Percentiles rank a stretch among this genome's conserved stretches.
Conservation (phyloP, 2,888 invertebrate species). For the Pseudanteris insignis region DNA sequence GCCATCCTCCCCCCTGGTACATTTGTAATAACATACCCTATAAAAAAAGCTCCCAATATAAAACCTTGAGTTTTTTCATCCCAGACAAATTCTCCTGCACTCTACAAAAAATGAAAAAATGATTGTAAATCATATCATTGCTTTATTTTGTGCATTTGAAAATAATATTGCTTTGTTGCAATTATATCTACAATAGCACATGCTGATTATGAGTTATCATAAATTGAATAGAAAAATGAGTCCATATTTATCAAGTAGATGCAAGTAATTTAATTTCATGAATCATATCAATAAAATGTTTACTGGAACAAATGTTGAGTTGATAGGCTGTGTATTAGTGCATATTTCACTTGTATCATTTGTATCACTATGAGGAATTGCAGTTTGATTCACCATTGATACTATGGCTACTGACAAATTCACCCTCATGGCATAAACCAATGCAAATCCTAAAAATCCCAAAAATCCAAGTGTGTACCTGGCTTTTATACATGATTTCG, state of each 20-base stretch:
- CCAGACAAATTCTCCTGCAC: slow-evolving; percentile 80
- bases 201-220: no score
- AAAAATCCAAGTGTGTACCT: slow-evolving; percentile 82
- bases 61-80: slow-evolving; percentile 81
- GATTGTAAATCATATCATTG: no score
- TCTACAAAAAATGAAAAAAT: slow-evolving; percentile 65
- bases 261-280: slow-evolving; percentile 5
- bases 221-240: background rate
- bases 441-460: slow-evolving; percentile 88
- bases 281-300: slow-evolving; percentile 37
- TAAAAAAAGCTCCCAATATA: slow-evolving; percentile 84
- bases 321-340: slow-evolving; percentile 65
- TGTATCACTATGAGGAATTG: slow-evolving; percentile 68
- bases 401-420: slow-evolving; percentile 94
- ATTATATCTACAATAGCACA: no score
- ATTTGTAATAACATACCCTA: slow-evolving; percentile 85
- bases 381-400: slow-evolving; percentile 88
- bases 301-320: slow-evolving; percentile 58
- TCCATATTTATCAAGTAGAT: background rate
- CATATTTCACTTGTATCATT: slow-evolving; percentile 73
- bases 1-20: slow-evolving; percentile 85
- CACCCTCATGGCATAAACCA: slow-evolving; percentile 90
- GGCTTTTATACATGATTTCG: slow-evolving; percentile 75
- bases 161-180: no score
- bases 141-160: no score